Conservation (phyloP, 1,140 invertebrate genomes). For the Drosophila pseudoananassae region DNA sequence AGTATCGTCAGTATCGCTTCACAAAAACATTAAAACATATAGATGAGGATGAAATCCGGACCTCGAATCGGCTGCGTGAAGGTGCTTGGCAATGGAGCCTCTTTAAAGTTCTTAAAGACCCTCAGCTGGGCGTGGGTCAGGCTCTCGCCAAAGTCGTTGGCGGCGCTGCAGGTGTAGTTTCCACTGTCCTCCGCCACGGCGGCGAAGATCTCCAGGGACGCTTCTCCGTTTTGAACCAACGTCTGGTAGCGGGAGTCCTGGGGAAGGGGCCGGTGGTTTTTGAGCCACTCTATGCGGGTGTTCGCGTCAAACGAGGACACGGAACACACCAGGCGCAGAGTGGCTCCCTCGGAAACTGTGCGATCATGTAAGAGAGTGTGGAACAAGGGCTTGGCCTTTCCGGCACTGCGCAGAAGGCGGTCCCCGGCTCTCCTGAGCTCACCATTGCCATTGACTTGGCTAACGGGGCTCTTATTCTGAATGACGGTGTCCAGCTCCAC, state of each 20-base stretch:
- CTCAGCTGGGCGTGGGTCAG: constrained; percentile 89
- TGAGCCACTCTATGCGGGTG: constrained; percentile 92
- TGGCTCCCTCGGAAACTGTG: constrained; percentile 89
- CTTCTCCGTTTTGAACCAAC: constrained; percentile 88
- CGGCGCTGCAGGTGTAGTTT: constrained; percentile 90
- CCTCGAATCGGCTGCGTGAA: constrained; percentile 90
- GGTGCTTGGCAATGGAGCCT: constrained; percentile 87
- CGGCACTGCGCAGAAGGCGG: constrained; percentile 64
- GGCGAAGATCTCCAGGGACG: constrained; percentile 90
- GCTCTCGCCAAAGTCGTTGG: constrained; percentile 89
- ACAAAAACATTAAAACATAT: constrained; percentile 60
- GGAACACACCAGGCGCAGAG: constrained; percentile 92
- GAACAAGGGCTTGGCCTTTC: constrained; percentile 89
- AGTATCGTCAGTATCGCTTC: background rate
- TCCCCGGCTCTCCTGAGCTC: constrained; percentile 83
- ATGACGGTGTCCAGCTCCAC: background rate
- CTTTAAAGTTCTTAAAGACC: constrained; percentile 89
- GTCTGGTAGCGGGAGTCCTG: constrained; percentile 86
- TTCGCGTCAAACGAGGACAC: constrained; percentile 91
- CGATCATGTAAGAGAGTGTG: constrained; percentile 92
- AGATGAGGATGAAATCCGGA: constrained; percentile 63
- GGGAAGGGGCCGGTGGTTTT: constrained; percentile 88
- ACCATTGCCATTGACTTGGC: constrained; percentile 53
- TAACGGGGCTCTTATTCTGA: background rate
- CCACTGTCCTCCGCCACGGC: constrained; percentile 88